phyloP scores from a whole-genome alignment of 2,797 vertebrate genomes.

The Tiaroga cobitis region DNA sequence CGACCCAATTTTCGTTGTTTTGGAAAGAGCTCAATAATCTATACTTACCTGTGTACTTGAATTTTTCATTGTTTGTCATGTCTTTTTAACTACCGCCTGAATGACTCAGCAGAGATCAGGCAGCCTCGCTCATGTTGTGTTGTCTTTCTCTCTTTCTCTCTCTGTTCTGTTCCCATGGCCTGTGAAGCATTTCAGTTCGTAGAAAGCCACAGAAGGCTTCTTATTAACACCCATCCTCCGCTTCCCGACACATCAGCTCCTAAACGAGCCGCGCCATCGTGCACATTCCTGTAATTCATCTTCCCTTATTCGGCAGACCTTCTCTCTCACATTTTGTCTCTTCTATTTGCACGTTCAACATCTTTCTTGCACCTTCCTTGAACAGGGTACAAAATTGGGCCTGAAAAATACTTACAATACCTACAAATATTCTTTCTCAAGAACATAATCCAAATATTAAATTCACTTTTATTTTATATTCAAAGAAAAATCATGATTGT shows the following conservation, averaged over 20 bases:
- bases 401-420: background rate
- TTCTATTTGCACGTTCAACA: background rate
- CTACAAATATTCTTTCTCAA: background rate
- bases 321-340: slow-evolving; percentile 27
- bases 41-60: slow-evolving; percentile 9
- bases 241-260: slow-evolving; percentile 57
- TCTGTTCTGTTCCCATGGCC: background rate
- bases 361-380: slow-evolving; percentile 16
- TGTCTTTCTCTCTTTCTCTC: slow-evolving; percentile 7
- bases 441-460: background rate
- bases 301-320: slow-evolving; percentile 33
- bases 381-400: background rate
- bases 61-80: slow-evolving; percentile 19
- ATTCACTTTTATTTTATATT: background rate
- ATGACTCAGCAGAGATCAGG: slow-evolving; percentile 27
- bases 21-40: slow-evolving; percentile 2
- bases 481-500: no score
- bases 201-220: slow-evolving; percentile 50
- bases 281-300: slow-evolving; percentile 55
- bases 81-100: slow-evolving; percentile 22
- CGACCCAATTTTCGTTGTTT: background rate
- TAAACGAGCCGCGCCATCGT: slow-evolving; percentile 54
- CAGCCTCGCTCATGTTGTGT: background rate
- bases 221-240: slow-evolving; percentile 58
- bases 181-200: slow-evolving; percentile 36